Base-by-base conservation (phyloP, 92 coral and sea anemone genomes). In the Palythoa caribaeorum region DNA sequence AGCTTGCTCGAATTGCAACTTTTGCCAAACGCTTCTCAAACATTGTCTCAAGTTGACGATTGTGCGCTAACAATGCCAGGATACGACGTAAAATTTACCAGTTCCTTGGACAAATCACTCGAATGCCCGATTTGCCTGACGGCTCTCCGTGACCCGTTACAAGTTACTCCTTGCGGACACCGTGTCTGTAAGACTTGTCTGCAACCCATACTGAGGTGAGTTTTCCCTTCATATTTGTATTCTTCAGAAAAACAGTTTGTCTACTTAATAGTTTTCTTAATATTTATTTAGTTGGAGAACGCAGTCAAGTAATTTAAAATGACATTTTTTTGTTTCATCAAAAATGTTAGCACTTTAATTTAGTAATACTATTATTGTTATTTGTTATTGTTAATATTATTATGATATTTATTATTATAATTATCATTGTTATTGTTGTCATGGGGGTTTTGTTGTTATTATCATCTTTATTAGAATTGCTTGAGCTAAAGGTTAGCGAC, bases 131-230 rank as follows among this genome's bases (percentile, higher is more conserved):
- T 97, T 16, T 97, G 99, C 88, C 91, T 96, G 92, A 92, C 91
- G 28, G 99, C 96, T 21, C 90, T 97, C 53, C 96, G 99, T 69
- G 98, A 94, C n/a, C 99, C 99, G 2, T 95, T 97, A 1, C 99
- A 97, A 79, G 98, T 97, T 10, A 97, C 99, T 10, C 99, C 99
- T 51, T 97, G 99, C 74, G 99, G 99, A 7, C 99, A 97, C 88
- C 97, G 99, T 13, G 92, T 97, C 51, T 97, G 99, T 84, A 92
- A 88, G 83, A 95, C 95, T 13, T 97, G 99, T 72, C 87, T 97
- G 63, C 94, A 97, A 86, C 99, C 99, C 38, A 95, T 97, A 72
- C 84, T 97, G 83, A 95, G 96, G 98, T 92, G 74, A 62, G 88
- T 70, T 12, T 57, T 8, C n/a, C 15, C 16, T 57, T 57, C 48